Evolutionary conservation across 2,888 invertebrate genomes (phyloP).

Genomic region (Eristalinus aeneus): DNA sequence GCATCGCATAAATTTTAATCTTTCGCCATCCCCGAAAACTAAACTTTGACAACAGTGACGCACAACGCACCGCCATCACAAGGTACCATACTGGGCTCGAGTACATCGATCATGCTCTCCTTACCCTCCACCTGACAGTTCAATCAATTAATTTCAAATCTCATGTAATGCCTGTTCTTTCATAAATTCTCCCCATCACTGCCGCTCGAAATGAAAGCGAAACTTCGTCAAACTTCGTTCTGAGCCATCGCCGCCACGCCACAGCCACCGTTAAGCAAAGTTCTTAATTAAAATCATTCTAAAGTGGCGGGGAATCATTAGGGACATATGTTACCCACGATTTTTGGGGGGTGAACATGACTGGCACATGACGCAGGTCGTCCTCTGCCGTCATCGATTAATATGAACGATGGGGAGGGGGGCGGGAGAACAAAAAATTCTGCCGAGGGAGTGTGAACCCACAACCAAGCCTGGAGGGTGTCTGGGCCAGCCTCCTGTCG

Average conservation of each 20-base stretch:
- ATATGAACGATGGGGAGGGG: too few relatives aligned
- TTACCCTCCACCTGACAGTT: conserved; percentile 9
- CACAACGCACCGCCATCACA: not conserved
- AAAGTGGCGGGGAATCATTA: conserved; percentile 46
- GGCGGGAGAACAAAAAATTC: conserved; percentile 7
- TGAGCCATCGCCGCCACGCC: not conserved
- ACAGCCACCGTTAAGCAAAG: conserved; percentile 35
- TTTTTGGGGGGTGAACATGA: conserved; percentile 34
- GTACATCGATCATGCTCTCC: conserved; percentile 15
- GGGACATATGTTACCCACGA: conserved; percentile 49
- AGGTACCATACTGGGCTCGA: not conserved
- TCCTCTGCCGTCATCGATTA: conserved; percentile 29
- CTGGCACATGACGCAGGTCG: conserved; percentile 52
- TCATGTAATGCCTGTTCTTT: not conserved
- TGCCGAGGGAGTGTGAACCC: not conserved
- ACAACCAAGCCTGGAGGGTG: conserved; percentile 13
- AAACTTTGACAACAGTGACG: not conserved
- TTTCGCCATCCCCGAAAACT: not conserved
- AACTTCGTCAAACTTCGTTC: conserved; percentile 26
- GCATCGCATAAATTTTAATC: not conserved
- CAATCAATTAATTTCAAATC: conserved; percentile 53
- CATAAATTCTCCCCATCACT: conserved; percentile 21
- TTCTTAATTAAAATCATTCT: conserved; percentile 60
- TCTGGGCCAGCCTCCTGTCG: not conserved
- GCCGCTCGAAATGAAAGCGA: conserved; percentile 1